Evolutionary conservation across 37 sponge, comb jelly and placozoan genomes (phyloP), one percentile per base, ranked within the genome.

Genomic region (Geodia barretti): DNA sequence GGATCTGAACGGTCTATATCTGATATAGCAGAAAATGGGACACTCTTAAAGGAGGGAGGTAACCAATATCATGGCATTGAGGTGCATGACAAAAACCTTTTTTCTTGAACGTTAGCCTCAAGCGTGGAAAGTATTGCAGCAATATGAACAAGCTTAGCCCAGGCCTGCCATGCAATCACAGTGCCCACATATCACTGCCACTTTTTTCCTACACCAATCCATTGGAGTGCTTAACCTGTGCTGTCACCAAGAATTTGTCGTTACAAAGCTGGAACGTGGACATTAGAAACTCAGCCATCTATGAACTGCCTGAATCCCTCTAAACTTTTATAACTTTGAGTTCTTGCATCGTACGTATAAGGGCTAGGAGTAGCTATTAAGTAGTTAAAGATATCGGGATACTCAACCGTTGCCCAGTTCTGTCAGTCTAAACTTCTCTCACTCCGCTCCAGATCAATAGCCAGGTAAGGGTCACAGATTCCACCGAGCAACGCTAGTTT

Each of bases 1-100:
- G 88, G 88, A 42, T 74, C 43, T 39, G 88, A 28, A 42, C 83
- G 84, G 60, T 90, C 90, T 41, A 90, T 90, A 40, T 84, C 39
- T 21, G 68, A 72, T 19, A 84, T 59, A 39, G 36, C 43, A 28
- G 76, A 69, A 81, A 41, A 88, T 20, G 62, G 32, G 23, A 77
- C 88, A 74, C 39, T 60, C 28, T 82, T 72, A 32, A 81, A 80
- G 29, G 82, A 80, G 7, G 83, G 83, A 38, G 80, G 81, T 26
- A 82, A 60, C 82, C 83, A 83, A 29, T 72, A 67, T 28, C 82
- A 88, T 35, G 88, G 88, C 60, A 73, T 26, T 60, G 87, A 87
- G 3, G 81, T 87, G 75, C 81, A 87, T 34, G 70, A 43, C 54
- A 63, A 28, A 39, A 8, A 41, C 64, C 26, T 47, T 47, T 37